These are phyloP conservation scores for Numenius arquata DNA, from an alignment of 2,113 vertebrate species.

Conservation along the genomic window DNA sequence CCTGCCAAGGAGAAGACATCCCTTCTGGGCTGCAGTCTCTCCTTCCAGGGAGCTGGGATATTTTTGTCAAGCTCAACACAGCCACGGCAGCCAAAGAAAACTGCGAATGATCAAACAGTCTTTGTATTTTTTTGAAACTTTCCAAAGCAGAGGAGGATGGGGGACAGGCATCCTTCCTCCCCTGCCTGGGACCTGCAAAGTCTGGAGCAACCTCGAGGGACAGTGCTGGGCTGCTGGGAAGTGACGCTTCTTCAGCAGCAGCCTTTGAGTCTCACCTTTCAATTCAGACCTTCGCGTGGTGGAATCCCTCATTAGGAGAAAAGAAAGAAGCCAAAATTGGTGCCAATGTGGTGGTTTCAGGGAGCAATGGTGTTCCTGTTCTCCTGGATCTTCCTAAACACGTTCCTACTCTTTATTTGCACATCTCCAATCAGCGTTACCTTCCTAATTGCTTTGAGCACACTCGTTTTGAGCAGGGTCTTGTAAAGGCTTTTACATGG, in stretches of 20 bases:
- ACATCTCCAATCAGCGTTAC: fast-evolving
- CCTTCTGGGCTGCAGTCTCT: not conserved
- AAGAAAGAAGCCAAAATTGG: not conserved
- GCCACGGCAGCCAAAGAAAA: not conserved
- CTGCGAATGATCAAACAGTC: not conserved
- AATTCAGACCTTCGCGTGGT: fast-evolving
- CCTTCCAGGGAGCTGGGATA: not conserved
- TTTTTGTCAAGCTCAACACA: not conserved
- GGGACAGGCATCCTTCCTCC: not conserved
- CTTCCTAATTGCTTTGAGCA: fast-evolving
- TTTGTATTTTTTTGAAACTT: not conserved
- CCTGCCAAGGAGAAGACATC: not conserved
- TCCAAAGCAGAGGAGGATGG: not conserved
- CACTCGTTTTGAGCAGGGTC: fast-evolving
- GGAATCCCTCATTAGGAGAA: not conserved
- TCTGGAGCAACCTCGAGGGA: not conserved
- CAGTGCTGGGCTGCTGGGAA: not conserved
- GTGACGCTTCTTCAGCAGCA: not conserved
- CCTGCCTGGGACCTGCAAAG: not conserved
- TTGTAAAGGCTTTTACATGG: not conserved
- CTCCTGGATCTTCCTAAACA: not conserved
- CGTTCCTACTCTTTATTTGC: not conserved
- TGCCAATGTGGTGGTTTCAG: not conserved
- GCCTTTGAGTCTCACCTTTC: not conserved
- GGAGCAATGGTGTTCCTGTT: not conserved